Evolutionary conservation across 2,113 vertebrate species (phyloP), one percentile per base, ranked within the genome.

Genomic region (Vimba vimba): DNA sequence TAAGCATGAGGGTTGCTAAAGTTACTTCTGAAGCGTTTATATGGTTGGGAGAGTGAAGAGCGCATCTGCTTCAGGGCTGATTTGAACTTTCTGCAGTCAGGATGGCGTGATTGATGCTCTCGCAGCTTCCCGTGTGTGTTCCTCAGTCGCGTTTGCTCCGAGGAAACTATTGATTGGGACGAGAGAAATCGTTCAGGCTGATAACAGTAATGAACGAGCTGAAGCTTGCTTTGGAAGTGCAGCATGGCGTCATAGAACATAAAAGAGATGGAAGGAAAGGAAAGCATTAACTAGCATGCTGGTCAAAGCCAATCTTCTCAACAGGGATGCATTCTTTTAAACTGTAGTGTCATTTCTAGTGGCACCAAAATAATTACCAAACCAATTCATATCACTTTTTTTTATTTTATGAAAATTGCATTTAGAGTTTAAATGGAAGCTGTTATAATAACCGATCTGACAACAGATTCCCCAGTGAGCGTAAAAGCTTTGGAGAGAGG

Each of bases 191-290:
- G 88, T 93, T 93, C 88, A 92, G 62, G 71, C 33, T 89, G 91
- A 94, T 92, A 94, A 92, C 90, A 84, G 89, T 92, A 92, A 94
- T 93, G 91, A 93, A 94, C 87, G 90, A 93, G 89, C 89, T 87
- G 90, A 91, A 90, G 91, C 91, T 93, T 19, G n/a, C n/a, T 81
- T 47, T 81, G 59, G n/a, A 66, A 30, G 39, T 81, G 47, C 8
- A 47, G 59, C 59, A 12, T 0, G 1, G 17, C 5, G 39, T 43
- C 12, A 43, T 62, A 25, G 19, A 64, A 19, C 8, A 21, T 17
- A 73, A 50, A 73, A 71, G 10, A 74, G 43, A 80, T 10, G n/a
- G 21, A 80, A 27, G 13, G 13, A 23, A 60, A 79, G 33, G 7
- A 57, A 57, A 57, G 19, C 7, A 57, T 57, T 21, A 23, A 57